A percentile compares a stretch with the other conserved stretches of the same genome.
Evolutionary conservation across 2,113 vertebrate species (phyloP).

Genomic region (Menidia beryllina): DNA sequence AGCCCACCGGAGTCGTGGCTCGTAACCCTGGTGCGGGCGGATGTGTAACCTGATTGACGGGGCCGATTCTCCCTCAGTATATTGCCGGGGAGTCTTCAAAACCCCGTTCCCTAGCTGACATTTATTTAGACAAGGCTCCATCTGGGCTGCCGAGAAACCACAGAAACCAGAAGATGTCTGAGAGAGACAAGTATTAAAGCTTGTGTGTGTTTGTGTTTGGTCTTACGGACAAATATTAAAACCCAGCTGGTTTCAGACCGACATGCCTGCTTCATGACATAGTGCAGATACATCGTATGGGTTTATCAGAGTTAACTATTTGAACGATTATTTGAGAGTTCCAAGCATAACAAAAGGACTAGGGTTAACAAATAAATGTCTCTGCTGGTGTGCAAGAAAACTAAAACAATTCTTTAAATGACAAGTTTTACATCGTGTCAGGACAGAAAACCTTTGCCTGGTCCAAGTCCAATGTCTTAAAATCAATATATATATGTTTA

Average conservation of each 20-base stretch:
- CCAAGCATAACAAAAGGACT: too few relatives aligned
- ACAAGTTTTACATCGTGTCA: too few relatives aligned
- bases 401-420: too few relatives aligned
- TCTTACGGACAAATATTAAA: conserved; percentile 13
- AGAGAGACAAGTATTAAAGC: conserved; percentile 55
- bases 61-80: conserved; percentile 80
- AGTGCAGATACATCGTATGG: too few relatives aligned
- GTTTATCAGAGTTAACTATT: too few relatives aligned
- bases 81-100: conserved; percentile 63
- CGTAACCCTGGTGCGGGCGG: conserved; percentile 72
- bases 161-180: conserved; percentile 81
- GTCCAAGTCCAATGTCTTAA: too few relatives aligned
- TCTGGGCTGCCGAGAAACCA: conserved; percentile 69
- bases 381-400: too few relatives aligned
- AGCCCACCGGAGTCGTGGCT: conserved; percentile 86
- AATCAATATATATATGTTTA: too few relatives aligned
- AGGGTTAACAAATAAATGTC: too few relatives aligned
- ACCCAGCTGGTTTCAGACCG: conserved; percentile 9
- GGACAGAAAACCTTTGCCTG: too few relatives aligned
- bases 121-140: conserved; percentile 91
- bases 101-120: conserved; percentile 82
- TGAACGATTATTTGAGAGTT: too few relatives aligned
- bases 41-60: conserved; percentile 86
- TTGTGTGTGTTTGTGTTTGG: conserved; percentile 23
- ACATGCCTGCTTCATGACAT: conserved; percentile 16